Evolutionary conservation across 2,797 vertebrate genomes (phyloP).

Genomic region (Garrulus glandarius): DNA sequence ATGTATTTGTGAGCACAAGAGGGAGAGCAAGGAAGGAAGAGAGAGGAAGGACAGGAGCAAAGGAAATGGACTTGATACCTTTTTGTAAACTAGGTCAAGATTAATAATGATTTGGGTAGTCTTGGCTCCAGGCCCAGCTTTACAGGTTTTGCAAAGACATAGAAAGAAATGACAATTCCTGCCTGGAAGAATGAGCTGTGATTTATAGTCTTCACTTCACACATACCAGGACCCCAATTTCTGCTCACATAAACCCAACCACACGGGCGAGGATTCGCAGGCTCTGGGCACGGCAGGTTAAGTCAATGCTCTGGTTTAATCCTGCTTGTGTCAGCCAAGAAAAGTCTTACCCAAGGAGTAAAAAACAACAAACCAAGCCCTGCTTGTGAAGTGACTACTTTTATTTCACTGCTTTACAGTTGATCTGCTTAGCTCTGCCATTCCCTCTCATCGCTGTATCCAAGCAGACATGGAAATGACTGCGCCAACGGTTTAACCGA

Average conservation of each 20-base stretch:
- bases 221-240: background rate
- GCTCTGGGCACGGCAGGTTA: background rate
- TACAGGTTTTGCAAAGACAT: background rate
- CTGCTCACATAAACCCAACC: background rate
- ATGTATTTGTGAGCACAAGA: constrained; percentile 46
- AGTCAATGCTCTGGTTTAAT: background rate
- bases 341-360: background rate
- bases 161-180: background rate
- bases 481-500: background rate
- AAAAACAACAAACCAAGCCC: background rate
- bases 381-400: background rate
- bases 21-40: constrained; percentile 53
- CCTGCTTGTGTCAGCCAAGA: background rate
- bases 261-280: background rate
- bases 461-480: background rate
- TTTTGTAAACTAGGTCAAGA: background rate
- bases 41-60: background rate
- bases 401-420: background rate
- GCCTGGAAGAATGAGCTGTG: background rate
- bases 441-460: background rate
- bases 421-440: background rate
- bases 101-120: background rate
- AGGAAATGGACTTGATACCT: background rate
- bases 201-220: background rate
- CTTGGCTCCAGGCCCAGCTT: background rate